Percentiles rank a stretch among this genome's conserved stretches.
Evolutionary conservation across 2,797 vertebrate genomes (phyloP).

Genomic region (Calcarius lapponicus): DNA sequence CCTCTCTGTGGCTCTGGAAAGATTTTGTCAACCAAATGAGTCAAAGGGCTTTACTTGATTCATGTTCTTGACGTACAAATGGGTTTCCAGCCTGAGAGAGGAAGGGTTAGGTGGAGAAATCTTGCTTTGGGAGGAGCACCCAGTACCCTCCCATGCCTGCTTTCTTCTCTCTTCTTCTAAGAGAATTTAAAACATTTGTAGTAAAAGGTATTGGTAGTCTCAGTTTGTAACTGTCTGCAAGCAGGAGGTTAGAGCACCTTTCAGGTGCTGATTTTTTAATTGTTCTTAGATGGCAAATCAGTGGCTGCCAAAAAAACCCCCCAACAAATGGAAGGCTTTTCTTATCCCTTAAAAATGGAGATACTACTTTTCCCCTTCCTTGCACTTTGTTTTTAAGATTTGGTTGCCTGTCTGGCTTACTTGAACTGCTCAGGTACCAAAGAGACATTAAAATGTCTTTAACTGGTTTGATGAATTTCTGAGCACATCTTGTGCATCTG

Average conservation of each 20-base stretch:
- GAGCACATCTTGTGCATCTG: neutral
- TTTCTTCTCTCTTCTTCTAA: neutral
- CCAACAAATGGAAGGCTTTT: neutral
- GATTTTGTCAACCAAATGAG: neutral
- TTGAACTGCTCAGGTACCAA: neutral
- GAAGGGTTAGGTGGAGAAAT: neutral
- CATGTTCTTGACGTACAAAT: neutral
- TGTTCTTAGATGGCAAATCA: neutral
- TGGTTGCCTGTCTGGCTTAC: neutral
- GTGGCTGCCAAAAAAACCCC: neutral
- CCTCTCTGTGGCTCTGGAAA: constrained; percentile 1
- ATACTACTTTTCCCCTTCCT: neutral
- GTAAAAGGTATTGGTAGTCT: neutral
- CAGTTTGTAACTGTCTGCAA: neutral
- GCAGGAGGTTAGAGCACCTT: neutral
- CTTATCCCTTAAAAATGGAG: neutral
- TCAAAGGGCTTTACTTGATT: neutral
- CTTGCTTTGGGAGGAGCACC: neutral
- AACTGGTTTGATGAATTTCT: neutral
- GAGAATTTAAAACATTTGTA: neutral
- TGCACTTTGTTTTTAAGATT: neutral
- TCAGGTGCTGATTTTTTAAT: neutral
- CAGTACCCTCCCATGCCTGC: neutral
- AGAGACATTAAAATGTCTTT: neutral
- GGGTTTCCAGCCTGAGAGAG: neutral